phyloP scores from a whole-genome alignment of 2,113 vertebrate species.

The Mobula hypostoma region DNA sequence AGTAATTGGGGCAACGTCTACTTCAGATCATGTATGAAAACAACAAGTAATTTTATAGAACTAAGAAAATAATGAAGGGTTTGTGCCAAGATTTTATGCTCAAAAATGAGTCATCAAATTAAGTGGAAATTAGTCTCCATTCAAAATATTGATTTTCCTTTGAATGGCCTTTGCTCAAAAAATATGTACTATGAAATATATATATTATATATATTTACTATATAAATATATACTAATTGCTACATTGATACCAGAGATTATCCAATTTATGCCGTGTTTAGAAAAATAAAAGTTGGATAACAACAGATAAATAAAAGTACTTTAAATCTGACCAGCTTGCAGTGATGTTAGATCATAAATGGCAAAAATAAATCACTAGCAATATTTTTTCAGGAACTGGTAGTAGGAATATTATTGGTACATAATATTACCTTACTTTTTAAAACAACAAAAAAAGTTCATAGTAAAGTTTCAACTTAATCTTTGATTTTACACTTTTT shows the following conservation, averaged over 20 bases:
- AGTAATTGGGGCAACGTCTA: background rate
- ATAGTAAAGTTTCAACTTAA: background rate
- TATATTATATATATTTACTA: background rate
- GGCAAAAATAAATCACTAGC: background rate
- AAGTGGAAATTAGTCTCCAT: background rate
- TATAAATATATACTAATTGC: background rate
- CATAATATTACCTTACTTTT: background rate
- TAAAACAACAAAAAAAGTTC: background rate
- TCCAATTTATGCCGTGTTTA: background rate
- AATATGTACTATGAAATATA: background rate
- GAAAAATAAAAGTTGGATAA: background rate
- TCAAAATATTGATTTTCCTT: background rate
- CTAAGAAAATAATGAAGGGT: background rate
- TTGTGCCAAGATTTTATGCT: background rate
- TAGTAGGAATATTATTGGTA: background rate
- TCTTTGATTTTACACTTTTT: background rate
- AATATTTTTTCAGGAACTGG: background rate
- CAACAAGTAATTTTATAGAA: too few relatives aligned
- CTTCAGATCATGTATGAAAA: background rate
- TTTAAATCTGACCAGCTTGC: background rate
- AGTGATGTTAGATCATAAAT: slow-evolving; percentile 5
- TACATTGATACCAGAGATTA: background rate
- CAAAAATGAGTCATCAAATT: background rate
- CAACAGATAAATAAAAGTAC: background rate
- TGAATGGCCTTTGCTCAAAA: background rate